These are phyloP conservation scores for Aphelinus atriplicis DNA, from an alignment of 1,140 invertebrate genomes.

Conservation along the genomic window DNA sequence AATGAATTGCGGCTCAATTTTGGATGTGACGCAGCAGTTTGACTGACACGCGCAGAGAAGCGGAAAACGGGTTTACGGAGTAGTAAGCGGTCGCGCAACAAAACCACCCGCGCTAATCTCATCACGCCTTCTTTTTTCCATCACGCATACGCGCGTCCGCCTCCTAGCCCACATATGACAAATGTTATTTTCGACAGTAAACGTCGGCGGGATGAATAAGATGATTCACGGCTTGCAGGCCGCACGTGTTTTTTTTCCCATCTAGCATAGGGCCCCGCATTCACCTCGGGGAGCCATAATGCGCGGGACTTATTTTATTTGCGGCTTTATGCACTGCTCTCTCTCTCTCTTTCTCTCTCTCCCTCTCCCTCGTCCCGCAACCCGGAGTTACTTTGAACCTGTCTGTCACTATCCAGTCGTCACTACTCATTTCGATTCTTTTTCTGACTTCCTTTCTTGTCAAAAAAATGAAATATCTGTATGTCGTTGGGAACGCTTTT, in stretches of 20 bases:
- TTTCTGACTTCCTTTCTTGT: too few species aligned
- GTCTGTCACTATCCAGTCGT: too few species aligned
- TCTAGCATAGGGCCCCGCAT: not conserved
- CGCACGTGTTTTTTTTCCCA: constrained; percentile 1
- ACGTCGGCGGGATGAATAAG: constrained; percentile 34
- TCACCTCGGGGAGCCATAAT: not conserved
- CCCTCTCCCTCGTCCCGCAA: too few species aligned
- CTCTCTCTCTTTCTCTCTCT: not conserved
- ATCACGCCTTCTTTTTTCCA: constrained; percentile 30
- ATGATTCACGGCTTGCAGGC: constrained; percentile 30
- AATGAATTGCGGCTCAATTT: constrained; percentile 35
- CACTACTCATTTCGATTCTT: too few species aligned
- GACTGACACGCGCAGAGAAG: not conserved
- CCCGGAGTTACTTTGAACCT: too few species aligned
- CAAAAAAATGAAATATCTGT: too few species aligned
- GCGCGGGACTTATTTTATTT: constrained; percentile 32
- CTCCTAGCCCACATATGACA: constrained; percentile 30
- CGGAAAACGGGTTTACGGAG: constrained; percentile 17
- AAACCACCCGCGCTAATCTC: constrained; percentile 37
- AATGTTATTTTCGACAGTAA: constrained; percentile 42
- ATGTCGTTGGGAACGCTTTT: too few species aligned
- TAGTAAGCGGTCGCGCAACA: not conserved
- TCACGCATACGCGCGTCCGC: not conserved
- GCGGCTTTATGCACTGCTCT: constrained; percentile 31
- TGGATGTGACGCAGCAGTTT: constrained; percentile 16